Percentiles rank a stretch among this genome's conserved stretches.
These are phyloP conservation scores for Tuberolachnus salignus DNA, from an alignment of 2,888 invertebrate species.

Conservation along the genomic window DNA sequence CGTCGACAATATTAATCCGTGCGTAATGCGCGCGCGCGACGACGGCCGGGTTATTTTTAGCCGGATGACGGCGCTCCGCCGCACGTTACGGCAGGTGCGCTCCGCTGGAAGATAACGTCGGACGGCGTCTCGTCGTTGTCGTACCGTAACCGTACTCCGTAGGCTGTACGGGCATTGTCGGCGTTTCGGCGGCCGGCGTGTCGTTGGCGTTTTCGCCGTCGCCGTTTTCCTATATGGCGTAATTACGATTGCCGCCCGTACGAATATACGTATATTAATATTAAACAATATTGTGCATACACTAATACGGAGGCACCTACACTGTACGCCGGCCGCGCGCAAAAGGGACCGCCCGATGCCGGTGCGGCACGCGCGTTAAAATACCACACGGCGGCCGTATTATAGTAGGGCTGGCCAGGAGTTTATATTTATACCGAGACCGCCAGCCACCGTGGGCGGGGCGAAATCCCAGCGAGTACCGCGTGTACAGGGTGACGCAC, in stretches of 20 bases:
- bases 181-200: no score
- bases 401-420: constrained; percentile 33
- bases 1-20: background rate
- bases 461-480: constrained; percentile 48
- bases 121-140: background rate
- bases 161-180: no score
- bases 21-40: background rate
- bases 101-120: constrained; percentile 12
- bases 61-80: background rate
- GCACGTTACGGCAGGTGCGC: background rate
- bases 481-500: background rate
- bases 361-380: background rate
- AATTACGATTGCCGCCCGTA: no score
- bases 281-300: no score
- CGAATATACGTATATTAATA: no score
- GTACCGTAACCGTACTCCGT: no score
- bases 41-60: constrained; percentile 21
- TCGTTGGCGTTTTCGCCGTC: no score
- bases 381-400: background rate
- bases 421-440: constrained; percentile 55
- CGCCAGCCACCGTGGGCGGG: constrained; percentile 38
- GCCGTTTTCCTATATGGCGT: no score
- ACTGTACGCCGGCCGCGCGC: background rate
- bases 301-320: no score
- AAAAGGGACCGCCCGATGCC: background rate